These are phyloP conservation scores for Notechis scutatus DNA, from an alignment of 2,113 vertebrate species.

Conservation along the genomic window DNA sequence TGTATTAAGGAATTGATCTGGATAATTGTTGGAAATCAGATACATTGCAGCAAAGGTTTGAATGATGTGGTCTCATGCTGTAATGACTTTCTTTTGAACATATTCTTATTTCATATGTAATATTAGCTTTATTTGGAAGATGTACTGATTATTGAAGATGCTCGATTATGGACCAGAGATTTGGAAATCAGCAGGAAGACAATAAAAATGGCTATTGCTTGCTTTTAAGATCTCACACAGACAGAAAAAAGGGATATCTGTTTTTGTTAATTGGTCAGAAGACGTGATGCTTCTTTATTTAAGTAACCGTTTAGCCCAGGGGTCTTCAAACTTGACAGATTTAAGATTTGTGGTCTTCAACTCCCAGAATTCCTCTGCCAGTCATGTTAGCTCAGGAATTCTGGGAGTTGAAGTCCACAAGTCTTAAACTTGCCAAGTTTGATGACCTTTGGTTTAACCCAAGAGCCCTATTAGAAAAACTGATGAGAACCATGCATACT, in stretches of 20 bases:
- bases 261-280: not conserved
- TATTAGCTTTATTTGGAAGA: not conserved
- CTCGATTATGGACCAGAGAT: not conserved
- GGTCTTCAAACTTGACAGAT: no score
- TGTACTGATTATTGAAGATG: not conserved
- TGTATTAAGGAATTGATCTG: not conserved
- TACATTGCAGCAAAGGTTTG: not conserved
- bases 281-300: not conserved
- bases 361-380: no score
- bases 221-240: not conserved
- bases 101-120: not conserved
- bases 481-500: not conserved
- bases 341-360: no score
- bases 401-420: no score
- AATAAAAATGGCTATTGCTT: not conserved
- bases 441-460: not conserved
- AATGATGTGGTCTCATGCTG: not conserved
- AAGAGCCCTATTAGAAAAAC: not conserved
- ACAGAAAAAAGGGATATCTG: not conserved
- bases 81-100: not conserved
- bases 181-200: not conserved
- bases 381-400: no score
- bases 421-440: no score
- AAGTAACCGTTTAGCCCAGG: not conserved
- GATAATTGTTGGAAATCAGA: not conserved